These are phyloP conservation scores for Paramormyrops kingsleyae DNA, from an alignment of 2,113 vertebrate genomes.

Conservation along the genomic window DNA sequence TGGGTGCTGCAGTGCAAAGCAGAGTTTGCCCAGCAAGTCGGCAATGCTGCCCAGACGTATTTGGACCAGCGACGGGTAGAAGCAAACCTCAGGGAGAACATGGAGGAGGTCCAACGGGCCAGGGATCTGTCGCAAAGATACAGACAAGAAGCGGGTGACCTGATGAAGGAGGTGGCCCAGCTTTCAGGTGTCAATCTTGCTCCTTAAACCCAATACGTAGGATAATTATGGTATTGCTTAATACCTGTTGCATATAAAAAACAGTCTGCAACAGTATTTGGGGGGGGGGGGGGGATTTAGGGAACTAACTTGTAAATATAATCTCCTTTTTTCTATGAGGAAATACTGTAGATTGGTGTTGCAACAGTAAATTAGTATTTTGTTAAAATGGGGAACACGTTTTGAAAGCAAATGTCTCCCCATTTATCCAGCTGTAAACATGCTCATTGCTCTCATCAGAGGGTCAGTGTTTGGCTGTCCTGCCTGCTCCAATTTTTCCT, in stretches of 20 bases:
- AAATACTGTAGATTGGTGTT: background rate
- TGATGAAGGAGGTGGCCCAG: conserved; percentile 50
- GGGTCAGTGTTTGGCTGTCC: background rate
- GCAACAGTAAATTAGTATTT: background rate
- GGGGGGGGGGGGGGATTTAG: background rate
- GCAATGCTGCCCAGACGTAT: conserved; percentile 26
- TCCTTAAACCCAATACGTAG: background rate
- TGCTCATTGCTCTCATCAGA: background rate
- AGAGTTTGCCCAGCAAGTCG: conserved; percentile 40
- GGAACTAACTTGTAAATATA: background rate
- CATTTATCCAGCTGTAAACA: background rate
- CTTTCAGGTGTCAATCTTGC: conserved; percentile 23
- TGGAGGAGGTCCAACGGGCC: conserved; percentile 48
- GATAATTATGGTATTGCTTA: background rate
- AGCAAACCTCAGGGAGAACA: conserved; percentile 53
- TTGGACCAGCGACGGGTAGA: conserved; percentile 48
- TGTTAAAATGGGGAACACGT: background rate
- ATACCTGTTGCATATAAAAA: background rate
- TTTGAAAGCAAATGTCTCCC: background rate
- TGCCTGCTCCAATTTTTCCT: background rate
- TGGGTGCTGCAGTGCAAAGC: conserved; percentile 48
- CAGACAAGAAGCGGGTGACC: conserved; percentile 39
- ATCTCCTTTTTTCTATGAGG: background rate
- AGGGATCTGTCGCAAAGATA: conserved; percentile 46
- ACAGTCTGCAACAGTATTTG: background rate